Percentiles rank a stretch among this genome's conserved stretches.
Conservation (phyloP, 2,113 vertebrate species). For the Syrmaticus mikado region DNA sequence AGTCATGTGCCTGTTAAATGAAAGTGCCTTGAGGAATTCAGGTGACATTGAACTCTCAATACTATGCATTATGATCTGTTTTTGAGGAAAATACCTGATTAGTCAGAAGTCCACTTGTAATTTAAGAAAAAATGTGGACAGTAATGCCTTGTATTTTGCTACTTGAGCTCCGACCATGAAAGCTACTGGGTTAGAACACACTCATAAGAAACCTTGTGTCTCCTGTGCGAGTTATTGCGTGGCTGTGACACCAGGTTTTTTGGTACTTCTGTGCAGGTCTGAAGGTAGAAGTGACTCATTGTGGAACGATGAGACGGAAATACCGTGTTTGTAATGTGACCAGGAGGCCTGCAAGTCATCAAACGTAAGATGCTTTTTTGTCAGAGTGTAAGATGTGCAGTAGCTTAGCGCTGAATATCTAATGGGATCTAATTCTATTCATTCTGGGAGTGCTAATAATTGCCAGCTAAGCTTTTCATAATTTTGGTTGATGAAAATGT, state of each 20-base stretch:
- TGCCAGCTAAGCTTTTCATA: not conserved
- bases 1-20: not conserved
- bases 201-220: not conserved
- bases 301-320: slow-evolving; percentile 99
- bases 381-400: not conserved
- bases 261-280: slow-evolving; percentile 84
- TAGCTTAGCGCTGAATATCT: not conserved
- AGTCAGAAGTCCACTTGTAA: slow-evolving; percentile 4
- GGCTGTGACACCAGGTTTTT: slow-evolving; percentile 13
- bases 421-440: not conserved
- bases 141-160: not conserved
- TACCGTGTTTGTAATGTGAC: slow-evolving; percentile 99
- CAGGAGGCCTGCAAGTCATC: slow-evolving; percentile 96
- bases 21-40: not conserved
- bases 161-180: not conserved
- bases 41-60: not conserved
- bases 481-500: not conserved
- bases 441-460: not conserved
- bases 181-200: not conserved
- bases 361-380: slow-evolving; percentile 86
- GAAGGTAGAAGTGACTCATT: slow-evolving; percentile 99
- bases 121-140: not conserved
- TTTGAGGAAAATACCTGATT: not conserved
- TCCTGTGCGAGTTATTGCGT: not conserved
- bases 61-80: not conserved